A percentile compares a stretch with the other conserved stretches of the same genome.
Conservation (phyloP, 2,113 vertebrate species). For the Cheilinus undulatus region DNA sequence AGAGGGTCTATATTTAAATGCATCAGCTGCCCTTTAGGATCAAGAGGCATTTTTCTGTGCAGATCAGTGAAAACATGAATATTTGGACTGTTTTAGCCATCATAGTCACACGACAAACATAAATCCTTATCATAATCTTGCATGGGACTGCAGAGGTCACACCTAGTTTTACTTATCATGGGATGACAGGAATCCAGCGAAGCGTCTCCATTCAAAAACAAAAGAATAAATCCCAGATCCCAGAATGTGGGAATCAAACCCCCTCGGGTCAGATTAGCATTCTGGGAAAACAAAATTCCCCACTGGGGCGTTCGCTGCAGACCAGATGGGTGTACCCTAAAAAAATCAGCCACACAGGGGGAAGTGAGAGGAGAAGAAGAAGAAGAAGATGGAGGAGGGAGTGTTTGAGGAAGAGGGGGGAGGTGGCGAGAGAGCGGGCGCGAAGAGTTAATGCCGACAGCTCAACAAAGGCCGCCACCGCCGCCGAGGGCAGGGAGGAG, state of each 20-base stretch:
- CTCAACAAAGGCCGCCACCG: slow-evolving; percentile 78
- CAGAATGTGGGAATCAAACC: slow-evolving; percentile 78
- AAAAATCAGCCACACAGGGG: slow-evolving; percentile 60
- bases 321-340: slow-evolving; percentile 70
- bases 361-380: slow-evolving; percentile 41
- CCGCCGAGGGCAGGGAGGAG: slow-evolving; percentile 67
- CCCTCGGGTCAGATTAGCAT: slow-evolving; percentile 74
- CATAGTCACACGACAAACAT: too few relatives aligned
- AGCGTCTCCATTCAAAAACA: slow-evolving; percentile 64
- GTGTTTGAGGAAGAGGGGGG: slow-evolving; percentile 44
- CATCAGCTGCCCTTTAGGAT: too few relatives aligned
- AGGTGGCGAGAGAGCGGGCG: slow-evolving; percentile 44
- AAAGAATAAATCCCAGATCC: slow-evolving; percentile 66
- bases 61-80: too few relatives aligned
- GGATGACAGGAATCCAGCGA: slow-evolving; percentile 44
- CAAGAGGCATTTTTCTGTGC: too few relatives aligned
- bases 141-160: slow-evolving; percentile 13
- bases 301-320: slow-evolving; percentile 68
- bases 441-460: slow-evolving; percentile 83
- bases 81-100: too few relatives aligned
- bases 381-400: slow-evolving; percentile 41
- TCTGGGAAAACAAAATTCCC: slow-evolving; percentile 82
- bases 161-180: slow-evolving; percentile 13
- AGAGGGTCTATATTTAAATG: too few relatives aligned
- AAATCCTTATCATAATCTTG: too few relatives aligned